Percentiles rank a stretch among this genome's conserved stretches.
Evolutionary conservation across 2,888 invertebrate genomes (phyloP).

Genomic region (Ditylenchus weischeri): DNA sequence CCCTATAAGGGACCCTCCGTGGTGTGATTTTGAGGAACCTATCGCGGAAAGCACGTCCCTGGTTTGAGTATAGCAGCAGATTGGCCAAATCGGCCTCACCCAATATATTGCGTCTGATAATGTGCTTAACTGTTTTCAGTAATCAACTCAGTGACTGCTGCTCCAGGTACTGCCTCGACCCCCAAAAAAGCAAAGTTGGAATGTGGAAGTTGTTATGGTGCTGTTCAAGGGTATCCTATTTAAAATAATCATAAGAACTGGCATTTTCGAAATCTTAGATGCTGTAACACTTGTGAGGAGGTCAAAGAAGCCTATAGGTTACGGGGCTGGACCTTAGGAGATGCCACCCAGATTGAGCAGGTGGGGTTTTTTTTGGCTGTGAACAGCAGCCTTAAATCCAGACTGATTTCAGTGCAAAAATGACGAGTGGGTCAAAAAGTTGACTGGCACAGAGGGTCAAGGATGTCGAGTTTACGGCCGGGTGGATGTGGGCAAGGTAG

Average conservation of each 20-base stretch:
- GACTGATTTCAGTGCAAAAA: constrained; percentile 69
- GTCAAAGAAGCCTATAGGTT: constrained; percentile 85
- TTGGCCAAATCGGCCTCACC: no score
- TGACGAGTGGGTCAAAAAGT: constrained; percentile 66
- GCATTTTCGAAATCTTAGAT: constrained; percentile 59
- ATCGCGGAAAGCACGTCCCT: no score
- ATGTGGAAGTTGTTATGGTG: constrained; percentile 35
- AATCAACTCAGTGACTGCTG: not conserved
- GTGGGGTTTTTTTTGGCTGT: not conserved
- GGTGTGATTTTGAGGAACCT: no score
- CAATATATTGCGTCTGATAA: no score
- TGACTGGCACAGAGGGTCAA: constrained; percentile 79
- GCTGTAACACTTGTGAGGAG: constrained; percentile 94
- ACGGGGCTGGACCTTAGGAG: constrained; percentile 80
- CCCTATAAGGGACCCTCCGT: no score
- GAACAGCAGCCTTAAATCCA: not conserved
- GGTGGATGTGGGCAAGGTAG: constrained; percentile 85
- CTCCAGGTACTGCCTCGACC: not conserved
- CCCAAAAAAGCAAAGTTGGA: not conserved
- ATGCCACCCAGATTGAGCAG: constrained; percentile 74
- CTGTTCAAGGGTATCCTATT: constrained; percentile 5
- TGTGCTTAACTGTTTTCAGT: not conserved
- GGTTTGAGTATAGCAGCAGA: no score
- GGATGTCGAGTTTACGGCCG: constrained; percentile 93
- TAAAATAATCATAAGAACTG: not conserved